Evolutionary conservation across 2,797 vertebrate species (phyloP).

Genomic region (Diplodus puntazzo): DNA sequence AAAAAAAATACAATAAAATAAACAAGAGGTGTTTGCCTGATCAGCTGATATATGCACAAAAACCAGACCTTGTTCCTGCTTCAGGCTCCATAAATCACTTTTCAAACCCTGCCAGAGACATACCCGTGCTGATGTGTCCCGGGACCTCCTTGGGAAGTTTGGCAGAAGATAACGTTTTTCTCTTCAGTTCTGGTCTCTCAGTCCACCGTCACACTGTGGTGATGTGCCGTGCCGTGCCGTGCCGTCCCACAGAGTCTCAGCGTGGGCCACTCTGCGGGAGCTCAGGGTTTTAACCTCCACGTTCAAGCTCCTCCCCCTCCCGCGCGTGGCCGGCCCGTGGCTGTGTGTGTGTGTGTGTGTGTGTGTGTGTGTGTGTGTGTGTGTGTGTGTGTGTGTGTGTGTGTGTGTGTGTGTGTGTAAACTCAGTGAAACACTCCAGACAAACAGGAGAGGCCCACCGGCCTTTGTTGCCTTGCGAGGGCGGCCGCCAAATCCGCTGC

Average conservation of each 20-base stretch:
- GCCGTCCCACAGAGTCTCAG: conserved; percentile 51
- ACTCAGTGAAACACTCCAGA: conserved; percentile 52
- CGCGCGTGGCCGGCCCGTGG: conserved; percentile 88
- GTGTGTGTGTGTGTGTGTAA: conserved; percentile 50
- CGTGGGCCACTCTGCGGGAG: conserved; percentile 65
- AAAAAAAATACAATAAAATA: too few relatives aligned
- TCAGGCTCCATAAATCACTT: neutral
- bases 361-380: conserved; percentile 42
- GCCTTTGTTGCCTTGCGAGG: conserved; percentile 66
- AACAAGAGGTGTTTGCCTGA: too few relatives aligned
- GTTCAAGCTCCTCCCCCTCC: conserved; percentile 57
- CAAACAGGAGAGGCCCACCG: conserved; percentile 59
- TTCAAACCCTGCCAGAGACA: neutral
- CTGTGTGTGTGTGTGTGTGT: conserved; percentile 55
- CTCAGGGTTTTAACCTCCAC: conserved; percentile 73
- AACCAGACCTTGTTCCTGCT: neutral
- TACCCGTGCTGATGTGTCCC: conserved; percentile 48
- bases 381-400: conserved; percentile 43
- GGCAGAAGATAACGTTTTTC: conserved; percentile 10
- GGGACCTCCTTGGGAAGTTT: conserved; percentile 44
- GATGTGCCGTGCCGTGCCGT: conserved; percentile 27
- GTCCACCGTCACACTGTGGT: conserved; percentile 28
- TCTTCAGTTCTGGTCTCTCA: conserved; percentile 11
- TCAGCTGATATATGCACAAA: neutral
- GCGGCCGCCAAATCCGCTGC: conserved; percentile 67